Evolutionary conservation across 23 tunicate species (phyloP).

Genomic region (Clavelina lepadiformis): DNA sequence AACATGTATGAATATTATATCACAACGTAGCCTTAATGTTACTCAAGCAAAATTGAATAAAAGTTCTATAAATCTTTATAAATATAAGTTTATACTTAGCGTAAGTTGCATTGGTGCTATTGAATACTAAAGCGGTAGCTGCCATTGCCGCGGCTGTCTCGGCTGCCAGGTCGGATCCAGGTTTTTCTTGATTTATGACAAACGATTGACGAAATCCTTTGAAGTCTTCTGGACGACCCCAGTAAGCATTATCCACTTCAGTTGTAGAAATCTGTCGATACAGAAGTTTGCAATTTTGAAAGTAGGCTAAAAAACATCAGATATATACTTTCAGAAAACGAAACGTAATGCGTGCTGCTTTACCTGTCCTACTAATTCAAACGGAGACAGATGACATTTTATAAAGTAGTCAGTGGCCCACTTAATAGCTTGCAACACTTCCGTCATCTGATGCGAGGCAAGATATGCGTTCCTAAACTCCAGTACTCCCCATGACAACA

Average conservation of each 20-base stretch:
- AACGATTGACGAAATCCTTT: constrained; percentile 56
- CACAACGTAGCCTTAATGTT: too few relatives aligned
- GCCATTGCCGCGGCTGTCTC: constrained; percentile 95
- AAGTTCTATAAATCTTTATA: too few relatives aligned
- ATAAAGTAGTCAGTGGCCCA: constrained; percentile 97
- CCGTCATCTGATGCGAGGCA: constrained; percentile 61
- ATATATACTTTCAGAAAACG: background rate
- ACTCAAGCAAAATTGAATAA: too few relatives aligned
- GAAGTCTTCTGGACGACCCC: constrained; percentile 97
- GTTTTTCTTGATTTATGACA: constrained; percentile 49
- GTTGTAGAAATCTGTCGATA: constrained; percentile 66
- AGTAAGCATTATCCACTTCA: constrained; percentile 41
- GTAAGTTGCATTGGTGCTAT: constrained; percentile 45
- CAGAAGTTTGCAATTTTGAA: too few relatives aligned
- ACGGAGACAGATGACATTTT: constrained; percentile 69
- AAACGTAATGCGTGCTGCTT: background rate
- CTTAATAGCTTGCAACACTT: constrained; percentile 62
- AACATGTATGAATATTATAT: too few relatives aligned
- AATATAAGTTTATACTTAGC: constrained; percentile 38
- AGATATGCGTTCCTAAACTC: constrained; percentile 92
- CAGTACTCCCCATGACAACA: constrained; percentile 88
- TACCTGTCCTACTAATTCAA: constrained; percentile 80
- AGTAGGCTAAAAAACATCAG: too few relatives aligned
- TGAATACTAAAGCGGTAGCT: constrained; percentile 66
- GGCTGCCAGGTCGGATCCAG: constrained; percentile 91